phyloP scores from a whole-genome alignment of 2,888 invertebrate species.

The Caenorhabditis doughertyi region DNA sequence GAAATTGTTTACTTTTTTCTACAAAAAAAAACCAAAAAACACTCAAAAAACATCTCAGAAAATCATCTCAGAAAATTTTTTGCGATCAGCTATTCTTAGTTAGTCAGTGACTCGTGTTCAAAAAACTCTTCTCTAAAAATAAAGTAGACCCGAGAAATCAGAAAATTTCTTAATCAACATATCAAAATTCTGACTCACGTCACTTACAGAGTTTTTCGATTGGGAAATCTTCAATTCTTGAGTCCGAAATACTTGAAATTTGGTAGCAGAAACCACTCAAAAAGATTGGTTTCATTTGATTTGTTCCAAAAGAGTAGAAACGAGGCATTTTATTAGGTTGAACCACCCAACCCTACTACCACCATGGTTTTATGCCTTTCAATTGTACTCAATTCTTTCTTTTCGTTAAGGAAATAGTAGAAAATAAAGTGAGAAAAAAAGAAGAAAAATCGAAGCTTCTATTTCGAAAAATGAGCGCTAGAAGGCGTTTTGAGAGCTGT shows the following conservation, averaged over 20 bases:
- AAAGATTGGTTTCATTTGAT: slow-evolving; percentile 31
- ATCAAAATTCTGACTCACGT: too few relatives aligned
- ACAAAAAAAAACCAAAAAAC: too few relatives aligned
- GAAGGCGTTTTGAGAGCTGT: neutral
- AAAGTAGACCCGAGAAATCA: too few relatives aligned
- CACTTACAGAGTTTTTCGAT: neutral
- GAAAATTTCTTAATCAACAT: too few relatives aligned
- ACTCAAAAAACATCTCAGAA: too few relatives aligned
- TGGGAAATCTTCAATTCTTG: neutral
- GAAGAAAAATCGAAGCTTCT: neutral
- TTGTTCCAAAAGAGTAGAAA: slow-evolving; percentile 15
- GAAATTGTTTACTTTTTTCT: too few relatives aligned
- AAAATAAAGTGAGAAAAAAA: neutral
- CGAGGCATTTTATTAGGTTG: slow-evolving; percentile 26
- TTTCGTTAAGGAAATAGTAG: neutral
- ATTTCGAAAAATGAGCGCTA: neutral
- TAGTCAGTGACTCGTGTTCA: too few relatives aligned
- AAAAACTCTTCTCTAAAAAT: too few relatives aligned
- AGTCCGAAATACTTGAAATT: too few relatives aligned
- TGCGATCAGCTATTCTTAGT: too few relatives aligned
- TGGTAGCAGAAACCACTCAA: slow-evolving; percentile 42
- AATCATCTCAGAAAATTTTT: too few relatives aligned
- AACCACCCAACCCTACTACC: neutral
- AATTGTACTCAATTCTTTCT: slow-evolving; percentile 2
- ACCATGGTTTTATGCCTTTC: slow-evolving; percentile 2